These are phyloP conservation scores for Diaprepes abbreviatus DNA, from an alignment of 2,888 invertebrate species.

Conservation along the genomic window DNA sequence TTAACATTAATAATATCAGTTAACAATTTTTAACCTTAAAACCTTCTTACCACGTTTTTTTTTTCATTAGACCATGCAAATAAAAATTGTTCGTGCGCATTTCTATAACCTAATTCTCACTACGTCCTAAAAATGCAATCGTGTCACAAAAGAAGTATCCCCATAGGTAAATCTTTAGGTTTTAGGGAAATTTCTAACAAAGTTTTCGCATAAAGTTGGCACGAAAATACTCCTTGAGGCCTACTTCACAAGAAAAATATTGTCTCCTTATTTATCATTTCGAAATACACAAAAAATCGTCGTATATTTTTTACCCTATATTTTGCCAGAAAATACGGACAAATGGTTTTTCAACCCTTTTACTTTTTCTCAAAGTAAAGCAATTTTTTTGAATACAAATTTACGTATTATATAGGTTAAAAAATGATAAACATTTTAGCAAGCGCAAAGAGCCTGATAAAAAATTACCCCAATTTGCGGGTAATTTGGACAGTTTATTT, in stretches of 20 bases:
- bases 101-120: background rate
- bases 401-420: background rate
- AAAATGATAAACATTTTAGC: conserved; percentile 11
- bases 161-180: conserved; percentile 4
- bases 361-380: background rate
- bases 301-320: background rate
- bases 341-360: conserved; percentile 21
- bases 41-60: too few relatives aligned
- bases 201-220: conserved; percentile 18
- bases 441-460: background rate
- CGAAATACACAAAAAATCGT: conserved; percentile 13
- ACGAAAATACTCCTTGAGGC: conserved; percentile 14
- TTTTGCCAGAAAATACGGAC: conserved; percentile 11
- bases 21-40: too few relatives aligned
- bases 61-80: too few relatives aligned
- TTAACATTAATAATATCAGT: too few relatives aligned
- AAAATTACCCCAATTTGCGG: background rate
- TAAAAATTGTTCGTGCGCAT: background rate
- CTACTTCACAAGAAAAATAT: conserved; percentile 16
- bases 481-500: conserved; percentile 1
- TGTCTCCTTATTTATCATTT: conserved; percentile 26
- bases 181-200: conserved; percentile 9
- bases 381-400: conserved; percentile 2
- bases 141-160: background rate
- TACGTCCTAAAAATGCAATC: conserved; percentile 1